Evolutionary conservation across 2,797 vertebrate species (phyloP).

Genomic region (Nannoperca obscura): DNA sequence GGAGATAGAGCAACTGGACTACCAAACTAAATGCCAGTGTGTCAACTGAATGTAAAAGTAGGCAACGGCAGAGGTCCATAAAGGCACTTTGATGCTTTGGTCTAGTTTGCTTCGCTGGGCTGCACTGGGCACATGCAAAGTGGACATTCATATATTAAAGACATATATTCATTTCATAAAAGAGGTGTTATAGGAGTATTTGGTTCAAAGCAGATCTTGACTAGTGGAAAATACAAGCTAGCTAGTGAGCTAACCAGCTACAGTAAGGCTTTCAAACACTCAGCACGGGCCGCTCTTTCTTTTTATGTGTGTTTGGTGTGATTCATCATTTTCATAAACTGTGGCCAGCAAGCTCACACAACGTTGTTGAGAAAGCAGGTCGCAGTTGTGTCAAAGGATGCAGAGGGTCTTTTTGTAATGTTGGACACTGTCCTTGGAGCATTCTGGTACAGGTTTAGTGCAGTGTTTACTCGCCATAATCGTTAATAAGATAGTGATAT

Average conservation of each 20-base stretch:
- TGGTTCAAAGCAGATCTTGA: not conserved
- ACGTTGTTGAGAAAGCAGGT: not conserved
- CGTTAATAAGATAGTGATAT: not conserved
- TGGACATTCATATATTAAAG: not conserved
- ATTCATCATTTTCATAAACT: not conserved
- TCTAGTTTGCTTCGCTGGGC: not conserved
- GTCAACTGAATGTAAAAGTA: not conserved
- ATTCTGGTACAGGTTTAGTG: not conserved
- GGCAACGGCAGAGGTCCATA: not conserved
- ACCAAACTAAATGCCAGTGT: not conserved
- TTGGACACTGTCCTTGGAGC: not conserved
- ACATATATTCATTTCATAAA: no score
- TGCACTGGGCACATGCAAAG: not conserved
- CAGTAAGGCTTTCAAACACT: not conserved
- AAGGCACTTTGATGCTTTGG: not conserved
- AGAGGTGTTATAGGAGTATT: not conserved
- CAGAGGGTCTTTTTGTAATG: not conserved
- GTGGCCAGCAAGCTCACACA: not conserved
- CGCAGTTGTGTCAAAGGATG: not conserved
- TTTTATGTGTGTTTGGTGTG: not conserved
- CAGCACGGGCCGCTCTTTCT: not conserved
- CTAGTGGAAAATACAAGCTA: not conserved
- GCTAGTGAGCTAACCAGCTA: not conserved
- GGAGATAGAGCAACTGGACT: conserved; percentile 6
- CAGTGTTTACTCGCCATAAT: not conserved